Evolutionary conservation across 2,113 vertebrate genomes (phyloP).

Genomic region (Motacilla tschutschensis): DNA sequence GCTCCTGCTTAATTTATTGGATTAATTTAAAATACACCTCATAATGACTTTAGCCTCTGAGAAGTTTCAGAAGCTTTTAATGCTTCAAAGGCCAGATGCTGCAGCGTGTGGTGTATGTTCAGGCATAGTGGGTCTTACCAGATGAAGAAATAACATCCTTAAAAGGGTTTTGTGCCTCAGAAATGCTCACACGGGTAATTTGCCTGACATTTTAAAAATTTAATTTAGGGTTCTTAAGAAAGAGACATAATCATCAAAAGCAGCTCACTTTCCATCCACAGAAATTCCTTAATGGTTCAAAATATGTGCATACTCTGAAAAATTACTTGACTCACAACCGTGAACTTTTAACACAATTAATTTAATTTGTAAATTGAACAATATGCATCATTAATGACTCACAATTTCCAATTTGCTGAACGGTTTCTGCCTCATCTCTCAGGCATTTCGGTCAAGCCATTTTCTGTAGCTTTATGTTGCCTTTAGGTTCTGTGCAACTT

Average conservation of each 20-base stretch:
- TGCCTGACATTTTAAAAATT: constrained; percentile 60
- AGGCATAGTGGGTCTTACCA: not conserved
- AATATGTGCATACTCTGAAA: constrained; percentile 2
- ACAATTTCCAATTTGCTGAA: constrained; percentile 32
- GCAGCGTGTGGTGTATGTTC: not conserved
- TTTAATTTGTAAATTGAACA: constrained; percentile 57
- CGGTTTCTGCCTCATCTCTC: constrained; percentile 1
- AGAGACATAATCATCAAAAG: constrained; percentile 50
- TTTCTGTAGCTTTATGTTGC: not conserved
- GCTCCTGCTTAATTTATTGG: constrained; percentile 37
- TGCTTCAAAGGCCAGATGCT: constrained; percentile 21
- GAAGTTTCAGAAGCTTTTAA: constrained; percentile 27
- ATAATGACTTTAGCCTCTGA: constrained; percentile 45
- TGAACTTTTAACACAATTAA: constrained; percentile 59
- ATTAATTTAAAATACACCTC: constrained; percentile 54
- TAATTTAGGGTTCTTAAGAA: constrained; percentile 56
- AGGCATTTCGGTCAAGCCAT: not conserved
- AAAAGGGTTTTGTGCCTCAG: constrained; percentile 31
- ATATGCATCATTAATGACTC: constrained; percentile 62
- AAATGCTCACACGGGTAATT: constrained; percentile 9
- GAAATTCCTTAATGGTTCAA: constrained; percentile 45
- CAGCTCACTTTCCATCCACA: constrained; percentile 23
- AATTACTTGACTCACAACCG: constrained; percentile 33
- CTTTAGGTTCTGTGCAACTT: not conserved
- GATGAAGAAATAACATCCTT: constrained; percentile 33